These are phyloP conservation scores for Eleutherodactylus coqui DNA, from an alignment of 2,797 vertebrate genomes.

Conservation along the genomic window DNA sequence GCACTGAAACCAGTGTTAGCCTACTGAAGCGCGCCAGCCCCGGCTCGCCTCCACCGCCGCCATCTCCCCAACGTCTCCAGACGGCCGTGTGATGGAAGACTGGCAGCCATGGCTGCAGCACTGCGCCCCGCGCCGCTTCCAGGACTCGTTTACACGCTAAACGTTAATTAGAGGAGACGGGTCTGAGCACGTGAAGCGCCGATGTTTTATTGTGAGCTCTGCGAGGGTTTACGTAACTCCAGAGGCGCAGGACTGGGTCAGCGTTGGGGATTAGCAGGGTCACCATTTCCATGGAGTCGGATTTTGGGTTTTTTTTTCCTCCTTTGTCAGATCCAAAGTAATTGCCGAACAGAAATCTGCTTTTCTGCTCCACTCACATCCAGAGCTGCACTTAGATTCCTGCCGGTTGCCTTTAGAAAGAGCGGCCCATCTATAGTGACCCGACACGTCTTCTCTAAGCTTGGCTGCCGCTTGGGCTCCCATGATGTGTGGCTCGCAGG, in stretches of 20 bases:
- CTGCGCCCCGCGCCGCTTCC: not conserved
- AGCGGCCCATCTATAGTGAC: too few species aligned
- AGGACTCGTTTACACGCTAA: not conserved
- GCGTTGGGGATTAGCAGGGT: not conserved
- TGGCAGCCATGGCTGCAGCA: constrained; percentile 36
- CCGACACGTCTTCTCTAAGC: too few species aligned
- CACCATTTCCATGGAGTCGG: not conserved
- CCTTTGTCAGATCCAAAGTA: not conserved
- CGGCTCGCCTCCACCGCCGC: constrained; percentile 1
- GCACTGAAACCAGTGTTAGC: constrained; percentile 22
- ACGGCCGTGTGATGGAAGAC: constrained; percentile 5
- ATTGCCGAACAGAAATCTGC: not conserved
- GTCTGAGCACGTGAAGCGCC: constrained; percentile 9
- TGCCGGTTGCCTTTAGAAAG: too few species aligned
- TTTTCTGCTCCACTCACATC: too few species aligned
- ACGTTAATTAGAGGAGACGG: constrained; percentile 33
- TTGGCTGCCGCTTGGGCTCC: too few species aligned
- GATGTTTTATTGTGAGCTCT: not conserved
- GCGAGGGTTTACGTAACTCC: not conserved
- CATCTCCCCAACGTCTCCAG: constrained; percentile 31
- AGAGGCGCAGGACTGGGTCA: not conserved
- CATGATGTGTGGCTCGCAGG: too few species aligned
- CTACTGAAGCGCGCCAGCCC: constrained; percentile 23
- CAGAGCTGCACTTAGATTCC: too few species aligned
- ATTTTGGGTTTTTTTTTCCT: not conserved